These are phyloP conservation scores for Melanotus villosus DNA, from an alignment of 2,888 invertebrate genomes.

Conservation along the genomic window DNA sequence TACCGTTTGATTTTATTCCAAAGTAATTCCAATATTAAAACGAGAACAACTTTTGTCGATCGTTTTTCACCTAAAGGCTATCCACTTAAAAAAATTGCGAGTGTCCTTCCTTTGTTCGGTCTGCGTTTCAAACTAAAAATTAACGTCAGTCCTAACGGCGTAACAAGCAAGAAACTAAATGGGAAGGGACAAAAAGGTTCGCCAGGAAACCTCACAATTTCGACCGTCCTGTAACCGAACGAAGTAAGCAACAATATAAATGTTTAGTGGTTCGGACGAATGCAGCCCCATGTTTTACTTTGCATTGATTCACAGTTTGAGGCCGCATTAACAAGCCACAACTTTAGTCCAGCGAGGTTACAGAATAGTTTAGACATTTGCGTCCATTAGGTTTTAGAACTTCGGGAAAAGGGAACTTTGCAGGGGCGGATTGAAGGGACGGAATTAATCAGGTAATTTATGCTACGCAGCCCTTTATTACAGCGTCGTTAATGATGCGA, in stretches of 20 bases:
- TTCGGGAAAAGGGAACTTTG: constrained; percentile 28
- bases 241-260: constrained; percentile 39
- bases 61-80: neutral
- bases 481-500: constrained; percentile 29
- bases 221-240: neutral
- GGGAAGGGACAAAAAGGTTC: constrained; percentile 2
- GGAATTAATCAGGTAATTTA: constrained; percentile 40
- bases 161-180: constrained; percentile 1
- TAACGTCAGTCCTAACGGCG: neutral
- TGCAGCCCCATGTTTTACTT: constrained; percentile 32
- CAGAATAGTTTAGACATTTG: constrained; percentile 44
- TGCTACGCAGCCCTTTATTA: constrained; percentile 17
- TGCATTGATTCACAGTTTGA: constrained; percentile 36
- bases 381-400: constrained; percentile 41
- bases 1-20: too few relatives aligned
- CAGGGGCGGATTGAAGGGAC: constrained; percentile 28
- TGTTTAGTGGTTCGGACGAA: constrained; percentile 37
- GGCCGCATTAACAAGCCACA: constrained; percentile 40
- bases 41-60: too few relatives aligned
- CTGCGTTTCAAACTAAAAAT: constrained; percentile 1
- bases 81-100: too few relatives aligned
- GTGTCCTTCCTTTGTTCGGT: neutral
- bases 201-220: constrained; percentile 13
- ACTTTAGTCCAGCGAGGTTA: constrained; percentile 32
- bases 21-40: too few relatives aligned